Base-by-base conservation (phyloP, 2,113 vertebrate species). In the Elgaria multicarinata region DNA sequence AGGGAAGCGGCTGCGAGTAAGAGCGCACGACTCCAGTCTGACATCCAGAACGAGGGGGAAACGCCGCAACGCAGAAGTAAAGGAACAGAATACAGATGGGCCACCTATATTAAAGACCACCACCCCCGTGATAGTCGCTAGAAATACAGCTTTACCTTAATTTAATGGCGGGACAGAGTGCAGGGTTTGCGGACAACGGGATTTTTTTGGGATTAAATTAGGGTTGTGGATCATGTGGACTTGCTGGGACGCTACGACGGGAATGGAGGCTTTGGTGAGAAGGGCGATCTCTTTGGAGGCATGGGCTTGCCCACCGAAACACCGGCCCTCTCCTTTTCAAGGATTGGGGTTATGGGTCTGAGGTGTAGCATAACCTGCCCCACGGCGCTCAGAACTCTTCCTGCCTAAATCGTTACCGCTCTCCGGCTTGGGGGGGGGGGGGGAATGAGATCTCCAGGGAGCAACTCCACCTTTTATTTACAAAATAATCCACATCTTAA, bases 391-490 rank as follows among this genome's bases (percentile, higher is more conserved):
- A 16, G 39, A 20, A 36, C 4, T 36, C 71, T 39, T 36, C 16
- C 14, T 5, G 8, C 33, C 33, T 36, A 12, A 39, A 83, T 28
- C 24, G 14, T n/a, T 36, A 26, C 0, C 2, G 67, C 8, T 71
- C 1, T 67, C 36, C 3, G 3, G 53, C 20, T 13, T 4, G 22
- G 31, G n/a, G n/a, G n/a, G n/a, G n/a, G n/a, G n/a, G n/a, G n/a
- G n/a, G 18, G 53, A 42, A 44, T 6, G 20, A 75, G 39, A 33
- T 7, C 39, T 36, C 42, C 71, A 67, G 81, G 84, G 33, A 67
- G 18, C 42, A 75, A 39, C 72, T 89, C 88, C 46, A 62, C 66
- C 72, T 89, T n/a, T 89, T 89, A 89, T 89, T 89, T 89, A 89
- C 88, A 89, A 89, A 89, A 89, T 39, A 67, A 84, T 84, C 72